Evolutionary conservation across 2,797 vertebrate species (phyloP), one percentile per base, ranked within the genome.

Genomic region (Neosilurus hyrtlii): DNA sequence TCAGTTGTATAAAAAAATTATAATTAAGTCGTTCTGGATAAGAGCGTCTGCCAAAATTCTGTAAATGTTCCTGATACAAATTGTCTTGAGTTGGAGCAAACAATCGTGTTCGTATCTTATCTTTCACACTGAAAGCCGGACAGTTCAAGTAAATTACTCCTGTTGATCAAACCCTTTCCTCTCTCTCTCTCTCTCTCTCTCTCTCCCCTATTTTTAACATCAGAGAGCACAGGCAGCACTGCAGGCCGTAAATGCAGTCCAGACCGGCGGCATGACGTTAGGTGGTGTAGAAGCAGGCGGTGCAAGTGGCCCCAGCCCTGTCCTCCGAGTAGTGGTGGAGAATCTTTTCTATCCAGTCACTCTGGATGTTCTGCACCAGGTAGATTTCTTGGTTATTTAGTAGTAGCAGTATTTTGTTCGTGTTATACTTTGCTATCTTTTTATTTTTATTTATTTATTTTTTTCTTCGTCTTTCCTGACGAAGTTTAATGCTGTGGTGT

Each of bases 291-390:
- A 96, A 0, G 93, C 94, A 0, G 91, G 94, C 0, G 85, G 94
- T 37, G 71, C 80, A 85, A 72, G 75, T 16, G 90, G 91, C 3
- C 96, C 96, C 70, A 98, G 96, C 88, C 93, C 97, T 0, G 98
- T 99, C 76, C 94, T 99, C 52, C 93, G 97, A 81, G 96, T 99
- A 90, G 97, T 99, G 43, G 96, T 99, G 90, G 98, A 99, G 89
- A 99, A 99, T 86, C 94, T 98, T 63, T 95, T 98, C 81, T 99
- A 98, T 84, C 97, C 97, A 0, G 97, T 99, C 83, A 96, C 96
- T 16, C 90, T 99, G 81, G 97, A 99, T 1, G 96, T 97, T 24
- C 92, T 99, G 26, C 97, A 97, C 83, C 98, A 99, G 97, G 98
- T 98, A 89, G 61, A 14, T n/a, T 35, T 30, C 2, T 16, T 20